Evolutionary conservation across 2,113 vertebrate species (phyloP).

Genomic region (Hippocampus abdominalis): DNA sequence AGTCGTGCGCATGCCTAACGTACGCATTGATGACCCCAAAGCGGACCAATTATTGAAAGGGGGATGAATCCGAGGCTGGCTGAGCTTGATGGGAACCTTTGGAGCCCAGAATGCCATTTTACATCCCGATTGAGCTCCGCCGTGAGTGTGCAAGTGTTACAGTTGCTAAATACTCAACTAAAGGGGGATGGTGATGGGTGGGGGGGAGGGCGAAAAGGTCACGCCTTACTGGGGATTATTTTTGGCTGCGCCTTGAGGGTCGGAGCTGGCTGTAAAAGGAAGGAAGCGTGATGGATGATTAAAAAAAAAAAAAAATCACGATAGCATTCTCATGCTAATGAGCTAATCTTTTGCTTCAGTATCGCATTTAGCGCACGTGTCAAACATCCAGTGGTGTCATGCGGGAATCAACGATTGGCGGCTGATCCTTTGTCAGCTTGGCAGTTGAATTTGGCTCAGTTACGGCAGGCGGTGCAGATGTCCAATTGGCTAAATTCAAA

Average conservation of each 20-base stretch:
- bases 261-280: constrained; percentile 19
- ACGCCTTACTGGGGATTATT: constrained; percentile 51
- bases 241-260: constrained; percentile 39
- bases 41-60: not conserved
- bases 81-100: not conserved
- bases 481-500: not conserved
- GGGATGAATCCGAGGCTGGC: not conserved
- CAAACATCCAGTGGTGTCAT: not conserved
- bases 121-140: constrained; percentile 43
- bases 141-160: constrained; percentile 10
- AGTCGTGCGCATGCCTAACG: not conserved
- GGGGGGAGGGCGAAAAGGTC: constrained; percentile 42
- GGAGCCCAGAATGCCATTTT: constrained; percentile 35
- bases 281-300: constrained; percentile 6
- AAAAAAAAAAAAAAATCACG: not conserved
- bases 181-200: constrained; percentile 1
- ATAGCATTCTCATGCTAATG: not conserved
- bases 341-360: not conserved
- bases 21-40: not conserved
- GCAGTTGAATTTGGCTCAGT: constrained; percentile 8
- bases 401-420: not conserved
- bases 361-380: not conserved
- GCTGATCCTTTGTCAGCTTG: constrained; percentile 17
- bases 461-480: constrained; percentile 1
- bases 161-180: constrained; percentile 44